Conservation (phyloP, 23 tunicate genomes). For the Aplidium turbinatum region DNA sequence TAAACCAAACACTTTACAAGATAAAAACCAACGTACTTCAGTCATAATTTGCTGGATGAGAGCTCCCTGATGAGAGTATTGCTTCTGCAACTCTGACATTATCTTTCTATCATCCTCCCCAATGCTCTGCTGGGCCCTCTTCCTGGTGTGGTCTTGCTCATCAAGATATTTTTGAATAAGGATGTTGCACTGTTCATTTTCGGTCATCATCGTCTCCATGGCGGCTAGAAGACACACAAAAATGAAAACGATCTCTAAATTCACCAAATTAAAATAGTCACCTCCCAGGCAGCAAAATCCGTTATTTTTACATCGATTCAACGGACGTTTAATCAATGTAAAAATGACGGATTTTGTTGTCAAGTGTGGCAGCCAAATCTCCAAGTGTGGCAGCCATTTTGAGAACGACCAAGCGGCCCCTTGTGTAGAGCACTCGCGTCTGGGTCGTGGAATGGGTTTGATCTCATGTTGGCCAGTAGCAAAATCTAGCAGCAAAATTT, state of each 20-base stretch:
- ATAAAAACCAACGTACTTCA: slow-evolving; percentile 40
- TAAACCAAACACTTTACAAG: neutral
- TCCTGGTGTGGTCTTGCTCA: slow-evolving; percentile 39
- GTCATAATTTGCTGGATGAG: slow-evolving; percentile 54
- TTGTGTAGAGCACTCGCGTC: too few relatives aligned
- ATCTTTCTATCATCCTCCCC: slow-evolving; percentile 52
- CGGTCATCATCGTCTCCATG: slow-evolving; percentile 69
- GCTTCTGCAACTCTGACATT: slow-evolving; percentile 23
- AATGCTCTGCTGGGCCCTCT: slow-evolving; percentile 48
- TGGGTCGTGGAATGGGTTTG: too few relatives aligned
- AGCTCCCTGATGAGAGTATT: slow-evolving; percentile 32
- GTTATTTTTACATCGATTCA: too few relatives aligned
- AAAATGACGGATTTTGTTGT: too few relatives aligned
- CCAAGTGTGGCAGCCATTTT: too few relatives aligned
- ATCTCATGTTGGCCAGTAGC: too few relatives aligned
- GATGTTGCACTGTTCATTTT: slow-evolving; percentile 40
- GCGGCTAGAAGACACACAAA: slow-evolving; percentile 57
- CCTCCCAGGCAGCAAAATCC: too few relatives aligned
- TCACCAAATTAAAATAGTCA: neutral
- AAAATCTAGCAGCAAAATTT: too few relatives aligned
- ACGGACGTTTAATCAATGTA: too few relatives aligned
- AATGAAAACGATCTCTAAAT: neutral
- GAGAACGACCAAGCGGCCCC: too few relatives aligned
- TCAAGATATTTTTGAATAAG: slow-evolving; percentile 63
- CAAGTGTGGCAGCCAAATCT: too few relatives aligned